These are phyloP conservation scores for Xiphophorus couchianus DNA, from an alignment of 2,113 vertebrate genomes.

Conservation along the genomic window DNA sequence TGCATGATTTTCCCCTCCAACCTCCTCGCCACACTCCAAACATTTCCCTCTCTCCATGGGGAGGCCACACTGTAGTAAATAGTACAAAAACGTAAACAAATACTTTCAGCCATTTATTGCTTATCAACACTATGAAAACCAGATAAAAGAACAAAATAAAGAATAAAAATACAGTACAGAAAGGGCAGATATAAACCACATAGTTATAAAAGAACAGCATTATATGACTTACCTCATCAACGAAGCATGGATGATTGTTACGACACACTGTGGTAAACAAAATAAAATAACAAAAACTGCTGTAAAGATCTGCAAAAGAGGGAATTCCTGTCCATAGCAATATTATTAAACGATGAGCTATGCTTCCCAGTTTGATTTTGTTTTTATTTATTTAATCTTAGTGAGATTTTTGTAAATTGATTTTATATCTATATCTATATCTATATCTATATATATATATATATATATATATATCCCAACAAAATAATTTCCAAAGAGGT, in stretches of 20 bases:
- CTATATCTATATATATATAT: too few species aligned
- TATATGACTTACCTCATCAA: conserved; percentile 81
- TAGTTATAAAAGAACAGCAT: neutral
- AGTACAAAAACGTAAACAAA: neutral
- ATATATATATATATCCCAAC: neutral
- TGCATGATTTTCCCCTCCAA: conserved; percentile 70
- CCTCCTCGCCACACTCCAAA: conserved; percentile 62
- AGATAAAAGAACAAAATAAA: neutral
- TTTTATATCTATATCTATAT: neutral
- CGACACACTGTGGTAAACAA: conserved; percentile 76
- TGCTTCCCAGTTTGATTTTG: neutral
- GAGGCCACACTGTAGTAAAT: conserved; percentile 79
- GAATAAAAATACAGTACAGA: too few species aligned
- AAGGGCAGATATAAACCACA: too few species aligned
- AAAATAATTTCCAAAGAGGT: neutral
- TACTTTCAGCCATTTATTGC: neutral
- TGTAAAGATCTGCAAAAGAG: neutral
- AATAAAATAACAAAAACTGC: neutral
- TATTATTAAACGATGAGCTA: neutral
- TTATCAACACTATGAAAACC: neutral
- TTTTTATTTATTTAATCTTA: neutral
- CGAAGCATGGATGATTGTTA: conserved; percentile 83
- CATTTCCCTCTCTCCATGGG: conserved; percentile 76
- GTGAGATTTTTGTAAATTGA: neutral
- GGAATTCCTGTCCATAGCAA: neutral